Conservation (phyloP, 2,797 vertebrate genomes). For the Adelosebastes latens region DNA sequence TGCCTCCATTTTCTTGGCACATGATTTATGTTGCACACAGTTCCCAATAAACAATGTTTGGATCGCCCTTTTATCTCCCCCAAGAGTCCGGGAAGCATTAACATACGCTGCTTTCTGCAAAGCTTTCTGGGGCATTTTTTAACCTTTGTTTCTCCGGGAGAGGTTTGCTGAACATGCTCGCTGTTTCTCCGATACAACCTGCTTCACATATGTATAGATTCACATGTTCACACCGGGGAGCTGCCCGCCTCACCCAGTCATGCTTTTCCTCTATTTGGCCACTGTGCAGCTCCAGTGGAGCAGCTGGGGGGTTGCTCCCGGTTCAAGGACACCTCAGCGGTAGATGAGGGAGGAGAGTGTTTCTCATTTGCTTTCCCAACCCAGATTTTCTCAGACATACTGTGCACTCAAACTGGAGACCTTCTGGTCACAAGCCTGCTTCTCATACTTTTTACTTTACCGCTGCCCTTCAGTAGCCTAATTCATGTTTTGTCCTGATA, state of each 20-base stretch:
- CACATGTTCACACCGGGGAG: constrained; percentile 49
- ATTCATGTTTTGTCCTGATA: constrained; percentile 1
- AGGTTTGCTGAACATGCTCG: constrained; percentile 33
- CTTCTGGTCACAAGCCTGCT: constrained; percentile 16
- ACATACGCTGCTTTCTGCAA: constrained; percentile 69
- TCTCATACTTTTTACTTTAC: constrained; percentile 5
- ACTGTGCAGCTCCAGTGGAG: constrained; percentile 62
- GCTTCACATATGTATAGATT: constrained; percentile 62
- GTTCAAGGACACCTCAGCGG: constrained; percentile 70
- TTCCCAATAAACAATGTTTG: constrained; percentile 81
- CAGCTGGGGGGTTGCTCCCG: constrained; percentile 56
- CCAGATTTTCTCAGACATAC: constrained; percentile 38
- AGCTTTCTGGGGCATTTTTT: constrained; percentile 40
- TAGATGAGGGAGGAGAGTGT: constrained; percentile 36
- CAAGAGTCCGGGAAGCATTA: constrained; percentile 71
- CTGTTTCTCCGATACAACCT: constrained; percentile 31
- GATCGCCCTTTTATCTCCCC: constrained; percentile 77
- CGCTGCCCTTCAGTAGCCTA: background rate
- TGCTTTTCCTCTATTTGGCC: constrained; percentile 48
- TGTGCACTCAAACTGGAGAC: constrained; percentile 29
- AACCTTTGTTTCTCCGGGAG: constrained; percentile 34
- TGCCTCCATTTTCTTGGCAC: constrained; percentile 81
- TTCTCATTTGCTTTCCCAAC: constrained; percentile 51
- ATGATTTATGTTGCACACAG: constrained; percentile 83
- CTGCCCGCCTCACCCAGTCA: constrained; percentile 44